These are phyloP conservation scores for Drosophila pseudoobscura DNA, from an alignment of 1,140 invertebrate species.

Conservation along the genomic window DNA sequence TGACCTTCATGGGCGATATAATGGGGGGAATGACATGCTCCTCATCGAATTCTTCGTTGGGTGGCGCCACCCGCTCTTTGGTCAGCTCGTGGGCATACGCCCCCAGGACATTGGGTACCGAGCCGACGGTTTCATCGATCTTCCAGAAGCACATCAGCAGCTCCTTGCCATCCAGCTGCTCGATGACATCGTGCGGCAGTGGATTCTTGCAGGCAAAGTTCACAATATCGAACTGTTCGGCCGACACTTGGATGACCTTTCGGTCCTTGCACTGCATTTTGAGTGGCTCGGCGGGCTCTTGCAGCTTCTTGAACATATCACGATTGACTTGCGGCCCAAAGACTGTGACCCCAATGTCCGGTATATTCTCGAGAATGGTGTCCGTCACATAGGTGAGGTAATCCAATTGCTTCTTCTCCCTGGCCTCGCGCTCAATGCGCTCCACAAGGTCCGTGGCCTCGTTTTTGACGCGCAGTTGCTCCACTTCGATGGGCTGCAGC, in stretches of 20 bases:
- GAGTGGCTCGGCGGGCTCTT: constrained; percentile 71
- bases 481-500: constrained; percentile 85
- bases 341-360: constrained; percentile 80
- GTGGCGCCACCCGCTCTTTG: constrained; percentile 45
- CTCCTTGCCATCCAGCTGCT: constrained; percentile 76
- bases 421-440: constrained; percentile 71
- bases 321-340: constrained; percentile 80
- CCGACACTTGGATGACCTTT: constrained; percentile 47
- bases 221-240: constrained; percentile 63
- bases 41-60: constrained; percentile 47
- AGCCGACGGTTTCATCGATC: constrained; percentile 59
- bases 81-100: constrained; percentile 68
- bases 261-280: constrained; percentile 81
- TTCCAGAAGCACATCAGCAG: constrained; percentile 80
- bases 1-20: constrained; percentile 59
- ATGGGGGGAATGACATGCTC: constrained; percentile 58
- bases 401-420: constrained; percentile 72
- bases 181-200: constrained; percentile 58
- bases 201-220: constrained; percentile 76
- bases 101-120: constrained; percentile 65
- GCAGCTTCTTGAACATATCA: constrained; percentile 78
- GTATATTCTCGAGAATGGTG: constrained; percentile 83
- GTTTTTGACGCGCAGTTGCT: constrained; percentile 63
- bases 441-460: constrained; percentile 52
- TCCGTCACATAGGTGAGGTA: constrained; percentile 83